Base-by-base conservation (phyloP, 2,888 invertebrate genomes). In the Rhorus exstirpatorius region DNA sequence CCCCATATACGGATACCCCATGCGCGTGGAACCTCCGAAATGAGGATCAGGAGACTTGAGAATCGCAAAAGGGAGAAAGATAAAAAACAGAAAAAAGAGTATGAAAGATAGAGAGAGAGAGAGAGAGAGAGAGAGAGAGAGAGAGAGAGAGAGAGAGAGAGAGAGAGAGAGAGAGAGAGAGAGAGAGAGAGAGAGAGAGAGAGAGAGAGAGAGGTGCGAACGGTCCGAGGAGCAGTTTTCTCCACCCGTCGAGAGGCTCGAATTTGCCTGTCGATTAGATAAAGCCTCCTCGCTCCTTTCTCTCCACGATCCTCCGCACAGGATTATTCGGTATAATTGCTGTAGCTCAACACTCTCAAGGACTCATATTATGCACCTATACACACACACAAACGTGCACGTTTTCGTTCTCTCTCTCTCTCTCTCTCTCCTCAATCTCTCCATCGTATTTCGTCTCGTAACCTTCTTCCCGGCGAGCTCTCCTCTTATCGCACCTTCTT, bases 311-410 rank as follows among this genome's bases (percentile, higher is more conserved):
- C 75, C 60, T 70, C 75, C 68, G 70, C 79, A n/a, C 75, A 76
- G 85, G 84, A 84, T 85, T 84, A 85, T 85, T 83, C 84, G 68
- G 85, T 83, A 79, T 85, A 84, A 85, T 84, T 85, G 83, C 83
- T 49, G 49, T 58, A 71, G 71, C 65, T 77, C 51, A 65, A 82
- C 75, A 70, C 79, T 79, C 70, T n/a, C 24, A 60, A 51, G 38
- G 60, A 53, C 46, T 44, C 46, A 63, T n/a, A n/a, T n/a, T n/a
- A n/a, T n/a, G n/a, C n/a, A n/a, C n/a, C n/a, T 14, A 21, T 12
- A 44, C 31, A 24, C 19, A 49, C 58, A 19, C 51, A 3, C 46
- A 14, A 31, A 17, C 31, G 14, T 61, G 26, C 79, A 72, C 75
- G 71, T 67, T 44, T 58, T 75, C 38, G 12, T n/a, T n/a, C n/a